Evolutionary conservation across 2,888 invertebrate species (phyloP), one percentile per base, ranked within the genome.

Genomic region (Zaprionus bogoriensis): DNA sequence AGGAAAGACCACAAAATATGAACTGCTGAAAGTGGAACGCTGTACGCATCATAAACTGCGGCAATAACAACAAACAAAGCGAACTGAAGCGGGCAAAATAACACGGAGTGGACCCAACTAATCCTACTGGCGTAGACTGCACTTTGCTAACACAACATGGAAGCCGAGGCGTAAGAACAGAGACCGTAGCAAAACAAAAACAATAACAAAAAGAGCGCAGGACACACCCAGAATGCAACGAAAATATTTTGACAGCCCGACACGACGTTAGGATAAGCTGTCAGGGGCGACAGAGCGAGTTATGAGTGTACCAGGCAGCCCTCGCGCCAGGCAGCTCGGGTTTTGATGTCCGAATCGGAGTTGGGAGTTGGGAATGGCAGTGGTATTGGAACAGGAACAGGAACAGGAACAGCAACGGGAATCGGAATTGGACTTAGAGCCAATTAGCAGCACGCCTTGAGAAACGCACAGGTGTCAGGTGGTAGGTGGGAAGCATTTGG

Each of bases 361-460:
- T 38, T 45, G 23, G 32, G 52, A n/a, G n/a, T 12, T 20, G 32
- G 44, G 19, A 30, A 30, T 19, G 30, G 53, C 12, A 53, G 46
- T 17, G 25, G 51, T 71, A 55, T 59, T 63, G 41, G 44, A 64
- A 74, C 84, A 10, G 10, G n/a, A 6, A 30, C 7, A 30, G 10
- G 22, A 42, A 20, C 28, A 30, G 10, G n/a, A 6, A 30, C 10
- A 30, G 23, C 3, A 23, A 14, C 9, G 20, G 32, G 44, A 25
- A 30, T 42, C n/a, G 30, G 53, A 23, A 53, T 51, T 17, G 25
- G 51, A 75, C 53, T 59, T 63, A 44, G 44, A 64, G 77, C 84
- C 87, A 80, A 80, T 80, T 80, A 86, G 84, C 63, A 81, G 85
- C 87, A 80, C 80, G 80, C 84, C 80, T 86, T 87, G 87, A 86